A percentile compares a stretch with the other conserved stretches of the same genome.
These are phyloP conservation scores for Fukomys damarensis DNA, from an alignment of 2,113 vertebrate genomes.

Conservation along the genomic window DNA sequence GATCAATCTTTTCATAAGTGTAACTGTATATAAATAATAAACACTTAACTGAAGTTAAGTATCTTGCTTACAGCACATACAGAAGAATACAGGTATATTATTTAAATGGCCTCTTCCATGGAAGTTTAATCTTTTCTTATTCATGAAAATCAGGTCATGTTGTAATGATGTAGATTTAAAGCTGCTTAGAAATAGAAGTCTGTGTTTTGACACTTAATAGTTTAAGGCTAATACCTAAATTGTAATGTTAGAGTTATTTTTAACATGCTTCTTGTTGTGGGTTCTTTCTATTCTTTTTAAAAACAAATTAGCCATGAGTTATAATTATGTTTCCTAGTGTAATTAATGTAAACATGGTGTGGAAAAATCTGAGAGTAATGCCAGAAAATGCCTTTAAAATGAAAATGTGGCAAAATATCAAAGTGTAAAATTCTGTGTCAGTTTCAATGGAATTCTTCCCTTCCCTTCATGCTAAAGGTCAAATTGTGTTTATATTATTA, in stretches of 20 bases:
- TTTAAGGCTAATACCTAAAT: conserved; percentile 69
- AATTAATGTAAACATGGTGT: conserved; percentile 58
- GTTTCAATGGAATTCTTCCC: fast-evolving
- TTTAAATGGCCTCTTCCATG: conserved; percentile 10
- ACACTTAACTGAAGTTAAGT: neutral
- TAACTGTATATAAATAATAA: neutral
- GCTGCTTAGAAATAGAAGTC: neutral
- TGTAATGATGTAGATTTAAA: neutral
- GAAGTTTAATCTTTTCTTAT: neutral
- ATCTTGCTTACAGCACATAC: neutral
- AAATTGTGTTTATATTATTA: neutral
- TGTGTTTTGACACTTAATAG: conserved; percentile 51
- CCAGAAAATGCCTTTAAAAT: conserved; percentile 46
- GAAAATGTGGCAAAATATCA: neutral
- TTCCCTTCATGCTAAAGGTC: neutral
- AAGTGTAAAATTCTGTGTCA: too few relatives aligned
- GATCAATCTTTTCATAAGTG: neutral
- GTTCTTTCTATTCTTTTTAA: conserved; percentile 52
- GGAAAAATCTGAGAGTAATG: neutral
- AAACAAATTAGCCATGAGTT: conserved; percentile 70
- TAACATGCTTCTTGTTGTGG: conserved; percentile 50
- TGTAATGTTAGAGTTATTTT: conserved; percentile 64
- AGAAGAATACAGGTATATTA: neutral
- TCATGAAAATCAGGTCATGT: conserved; percentile 33
- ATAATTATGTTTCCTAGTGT: conserved; percentile 64